phyloP scores from a whole-genome alignment of 2,113 vertebrate genomes.

The Lamprotornis superbus region DNA sequence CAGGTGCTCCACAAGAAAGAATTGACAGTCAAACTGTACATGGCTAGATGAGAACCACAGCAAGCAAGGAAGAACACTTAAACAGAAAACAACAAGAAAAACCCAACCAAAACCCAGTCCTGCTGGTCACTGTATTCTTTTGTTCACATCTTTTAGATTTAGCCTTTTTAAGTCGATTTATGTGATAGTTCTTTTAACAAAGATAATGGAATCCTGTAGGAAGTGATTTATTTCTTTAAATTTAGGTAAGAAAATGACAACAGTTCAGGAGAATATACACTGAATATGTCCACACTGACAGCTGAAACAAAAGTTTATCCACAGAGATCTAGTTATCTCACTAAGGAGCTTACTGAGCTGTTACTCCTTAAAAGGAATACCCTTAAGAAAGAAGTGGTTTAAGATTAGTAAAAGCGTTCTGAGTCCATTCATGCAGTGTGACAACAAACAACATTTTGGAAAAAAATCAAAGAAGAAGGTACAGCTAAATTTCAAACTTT shows the following conservation, averaged over 20 bases:
- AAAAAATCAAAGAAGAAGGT: neutral
- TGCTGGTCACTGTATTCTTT: neutral
- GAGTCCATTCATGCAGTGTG: neutral
- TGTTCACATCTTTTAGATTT: neutral
- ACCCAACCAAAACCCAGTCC: neutral
- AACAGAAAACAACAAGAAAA: neutral
- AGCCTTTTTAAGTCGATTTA: neutral
- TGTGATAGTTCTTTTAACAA: accelerated
- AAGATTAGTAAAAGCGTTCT: neutral
- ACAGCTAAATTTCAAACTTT: neutral
- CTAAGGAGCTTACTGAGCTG: neutral
- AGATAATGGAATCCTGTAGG: neutral
- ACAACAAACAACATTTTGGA: neutral
- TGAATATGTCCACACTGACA: neutral
- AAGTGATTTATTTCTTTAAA: neutral
- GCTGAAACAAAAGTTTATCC: neutral
- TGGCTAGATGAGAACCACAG: too few species aligned
- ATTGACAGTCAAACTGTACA: too few species aligned
- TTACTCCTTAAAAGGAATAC: neutral
- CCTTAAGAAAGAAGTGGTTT: neutral
- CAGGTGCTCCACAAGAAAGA: neutral
- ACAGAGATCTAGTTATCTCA: neutral
- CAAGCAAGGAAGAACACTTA: neutral
- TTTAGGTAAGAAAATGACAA: neutral
- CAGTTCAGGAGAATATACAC: neutral